phyloP scores from a whole-genome alignment of 2,888 invertebrate species.

The Neria commutata region DNA sequence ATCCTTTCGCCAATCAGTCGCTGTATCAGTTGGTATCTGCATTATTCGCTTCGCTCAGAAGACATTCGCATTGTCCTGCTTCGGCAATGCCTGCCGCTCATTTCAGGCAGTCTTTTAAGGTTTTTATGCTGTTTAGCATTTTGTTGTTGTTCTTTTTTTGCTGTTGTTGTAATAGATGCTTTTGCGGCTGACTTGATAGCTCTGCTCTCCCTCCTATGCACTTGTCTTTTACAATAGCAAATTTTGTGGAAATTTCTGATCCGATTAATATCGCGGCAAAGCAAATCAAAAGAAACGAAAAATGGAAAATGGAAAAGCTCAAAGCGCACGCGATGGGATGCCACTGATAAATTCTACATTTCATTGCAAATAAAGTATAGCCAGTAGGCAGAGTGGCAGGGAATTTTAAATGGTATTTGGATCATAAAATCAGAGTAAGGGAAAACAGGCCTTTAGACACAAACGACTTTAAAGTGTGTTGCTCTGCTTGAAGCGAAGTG shows the following conservation, averaged over 20 bases:
- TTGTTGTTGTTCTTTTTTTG: not conserved
- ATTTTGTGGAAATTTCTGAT: not conserved
- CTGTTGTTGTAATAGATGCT: not conserved
- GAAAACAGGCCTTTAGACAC: too few relatives aligned
- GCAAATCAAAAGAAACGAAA: constrained; percentile 13
- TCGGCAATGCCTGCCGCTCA: constrained; percentile 19
- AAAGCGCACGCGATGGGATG: not conserved
- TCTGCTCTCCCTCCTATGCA: too few relatives aligned
- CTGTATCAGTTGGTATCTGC: constrained; percentile 30
- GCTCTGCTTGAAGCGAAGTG: too few relatives aligned
- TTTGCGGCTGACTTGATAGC: too few relatives aligned
- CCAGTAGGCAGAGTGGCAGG: too few relatives aligned
- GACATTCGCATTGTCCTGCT: constrained; percentile 27
- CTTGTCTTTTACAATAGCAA: not conserved
- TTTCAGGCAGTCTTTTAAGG: constrained; percentile 26
- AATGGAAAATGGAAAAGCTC: not conserved
- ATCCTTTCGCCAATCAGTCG: constrained; percentile 24
- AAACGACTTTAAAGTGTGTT: too few relatives aligned
- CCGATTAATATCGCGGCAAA: constrained; percentile 1
- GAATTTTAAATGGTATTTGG: too few relatives aligned
- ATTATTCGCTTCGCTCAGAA: constrained; percentile 15
- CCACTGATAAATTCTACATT: not conserved
- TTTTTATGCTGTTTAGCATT: not conserved
- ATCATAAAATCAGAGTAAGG: too few relatives aligned
- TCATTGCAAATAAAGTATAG: not conserved